A percentile compares a stretch with the other conserved stretches of the same genome.
phyloP scores from a whole-genome alignment of 2,113 vertebrate genomes.

The Theristicus caerulescens region DNA sequence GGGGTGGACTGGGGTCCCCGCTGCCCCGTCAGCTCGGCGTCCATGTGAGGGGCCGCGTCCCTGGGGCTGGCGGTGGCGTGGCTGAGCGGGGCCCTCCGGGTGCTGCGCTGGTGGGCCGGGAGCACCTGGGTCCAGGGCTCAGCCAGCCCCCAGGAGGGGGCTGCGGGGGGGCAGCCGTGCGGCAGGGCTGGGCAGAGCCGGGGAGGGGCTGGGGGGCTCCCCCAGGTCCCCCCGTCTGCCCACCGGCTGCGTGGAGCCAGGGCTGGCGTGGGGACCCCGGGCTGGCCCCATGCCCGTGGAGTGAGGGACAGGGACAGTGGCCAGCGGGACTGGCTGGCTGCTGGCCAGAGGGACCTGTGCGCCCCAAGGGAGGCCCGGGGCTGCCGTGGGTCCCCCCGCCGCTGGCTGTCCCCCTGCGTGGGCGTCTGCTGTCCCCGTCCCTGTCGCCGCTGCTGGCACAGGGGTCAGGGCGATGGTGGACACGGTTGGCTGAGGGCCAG shows the following conservation, averaged over 20 bases:
- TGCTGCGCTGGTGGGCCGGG: conserved; percentile 15
- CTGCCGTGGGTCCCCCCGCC: rapidly evolving
- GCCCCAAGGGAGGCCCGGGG: rapidly evolving
- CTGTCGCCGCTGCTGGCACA: rapidly evolving
- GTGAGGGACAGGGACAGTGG: background rate
- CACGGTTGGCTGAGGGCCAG: background rate
- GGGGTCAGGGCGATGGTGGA: background rate
- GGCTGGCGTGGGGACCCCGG: background rate
- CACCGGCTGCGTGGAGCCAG: rapidly evolving
- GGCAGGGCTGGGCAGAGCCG: background rate
- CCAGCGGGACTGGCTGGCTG: background rate
- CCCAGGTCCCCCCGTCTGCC: background rate
- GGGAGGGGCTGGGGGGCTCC: background rate
- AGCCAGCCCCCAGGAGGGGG: background rate
- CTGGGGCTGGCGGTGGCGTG: background rate
- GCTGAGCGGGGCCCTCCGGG: background rate
- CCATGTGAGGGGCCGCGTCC: rapidly evolving
- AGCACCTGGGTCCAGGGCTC: conserved; percentile 18
- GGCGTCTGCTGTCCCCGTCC: background rate
- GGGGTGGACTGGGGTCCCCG: rapidly evolving
- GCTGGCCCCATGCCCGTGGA: background rate
- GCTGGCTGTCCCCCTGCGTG: background rate
- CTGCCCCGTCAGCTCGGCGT: rapidly evolving
- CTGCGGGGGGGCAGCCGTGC: background rate
- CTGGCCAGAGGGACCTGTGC: background rate